These are phyloP conservation scores for Akabosia matsudoensis DNA, from an alignment of 1,140 invertebrate species.

Conservation along the genomic window DNA sequence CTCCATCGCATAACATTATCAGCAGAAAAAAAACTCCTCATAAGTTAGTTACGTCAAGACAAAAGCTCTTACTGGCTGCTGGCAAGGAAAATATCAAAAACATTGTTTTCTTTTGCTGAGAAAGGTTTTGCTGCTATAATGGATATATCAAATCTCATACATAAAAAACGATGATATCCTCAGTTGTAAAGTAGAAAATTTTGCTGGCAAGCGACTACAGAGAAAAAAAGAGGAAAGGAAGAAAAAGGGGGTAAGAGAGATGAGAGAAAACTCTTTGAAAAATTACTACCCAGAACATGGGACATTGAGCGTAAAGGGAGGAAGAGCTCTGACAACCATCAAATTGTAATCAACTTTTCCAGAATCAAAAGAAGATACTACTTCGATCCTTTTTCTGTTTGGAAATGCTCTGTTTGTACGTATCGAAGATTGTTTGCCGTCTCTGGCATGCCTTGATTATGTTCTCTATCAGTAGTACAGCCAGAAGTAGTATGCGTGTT, in stretches of 20 bases:
- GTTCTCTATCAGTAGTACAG: no score
- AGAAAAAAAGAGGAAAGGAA: not conserved
- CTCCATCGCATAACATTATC: not conserved
- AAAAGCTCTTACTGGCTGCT: no score
- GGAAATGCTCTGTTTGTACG: not conserved
- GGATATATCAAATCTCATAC: no score
- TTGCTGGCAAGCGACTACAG: constrained; percentile 15
- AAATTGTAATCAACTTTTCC: constrained; percentile 24
- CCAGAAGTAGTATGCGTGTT: no score
- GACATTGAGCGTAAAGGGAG: constrained; percentile 16
- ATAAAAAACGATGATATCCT: not conserved
- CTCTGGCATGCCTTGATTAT: no score
- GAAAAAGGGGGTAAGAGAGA: not conserved
- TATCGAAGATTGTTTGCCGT: not conserved
- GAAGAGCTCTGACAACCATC: constrained; percentile 21
- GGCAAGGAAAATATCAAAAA: no score
- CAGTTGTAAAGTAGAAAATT: not conserved
- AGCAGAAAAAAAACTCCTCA: not conserved
- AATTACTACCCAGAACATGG: constrained; percentile 22
- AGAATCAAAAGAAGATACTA: constrained; percentile 16
- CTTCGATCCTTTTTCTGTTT: not conserved
- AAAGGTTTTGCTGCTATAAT: no score
- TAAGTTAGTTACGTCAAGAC: not conserved
- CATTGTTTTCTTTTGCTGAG: no score
- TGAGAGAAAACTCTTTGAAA: constrained; percentile 16